A percentile compares a stretch with the other conserved stretches of the same genome.
phyloP scores from a whole-genome alignment of 2,113 vertebrate genomes.

The Guaruba guarouba region DNA sequence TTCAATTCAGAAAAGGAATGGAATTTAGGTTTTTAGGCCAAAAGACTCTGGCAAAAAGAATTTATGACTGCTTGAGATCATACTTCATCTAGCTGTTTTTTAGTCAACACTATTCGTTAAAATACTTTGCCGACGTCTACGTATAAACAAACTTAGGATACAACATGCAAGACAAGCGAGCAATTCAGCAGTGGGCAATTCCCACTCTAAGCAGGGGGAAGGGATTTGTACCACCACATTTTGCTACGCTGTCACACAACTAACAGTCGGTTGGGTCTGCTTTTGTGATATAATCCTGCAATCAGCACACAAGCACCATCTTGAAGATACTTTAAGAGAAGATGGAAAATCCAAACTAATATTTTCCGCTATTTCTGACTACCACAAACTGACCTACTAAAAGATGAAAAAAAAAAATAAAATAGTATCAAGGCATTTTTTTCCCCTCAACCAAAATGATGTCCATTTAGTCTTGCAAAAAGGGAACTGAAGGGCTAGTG shows the following conservation, averaged over 20 bases:
- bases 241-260: not conserved
- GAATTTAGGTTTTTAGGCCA: not conserved
- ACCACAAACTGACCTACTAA: constrained; percentile 43
- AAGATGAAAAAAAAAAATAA: not conserved
- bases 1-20: not conserved
- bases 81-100: not conserved
- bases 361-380: constrained; percentile 28
- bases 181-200: not conserved
- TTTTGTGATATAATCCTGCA: constrained; percentile 53
- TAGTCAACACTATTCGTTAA: not conserved
- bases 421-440: not conserved
- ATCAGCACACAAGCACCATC: constrained; percentile 38
- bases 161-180: not conserved
- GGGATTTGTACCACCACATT: not conserved
- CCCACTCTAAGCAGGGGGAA: not conserved
- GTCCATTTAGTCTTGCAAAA: not conserved
- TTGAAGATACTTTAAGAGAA: constrained; percentile 27
- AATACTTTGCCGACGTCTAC: not conserved
- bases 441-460: not conserved
- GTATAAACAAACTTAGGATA: not conserved
- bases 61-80: not conserved
- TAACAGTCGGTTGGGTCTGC: not conserved
- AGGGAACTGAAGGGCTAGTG: not conserved
- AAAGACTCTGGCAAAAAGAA: not conserved
- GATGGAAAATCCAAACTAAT: constrained; percentile 48